Evolutionary conservation across 1,140 invertebrate species (phyloP).

Genomic region (Ectropis grisescens): DNA sequence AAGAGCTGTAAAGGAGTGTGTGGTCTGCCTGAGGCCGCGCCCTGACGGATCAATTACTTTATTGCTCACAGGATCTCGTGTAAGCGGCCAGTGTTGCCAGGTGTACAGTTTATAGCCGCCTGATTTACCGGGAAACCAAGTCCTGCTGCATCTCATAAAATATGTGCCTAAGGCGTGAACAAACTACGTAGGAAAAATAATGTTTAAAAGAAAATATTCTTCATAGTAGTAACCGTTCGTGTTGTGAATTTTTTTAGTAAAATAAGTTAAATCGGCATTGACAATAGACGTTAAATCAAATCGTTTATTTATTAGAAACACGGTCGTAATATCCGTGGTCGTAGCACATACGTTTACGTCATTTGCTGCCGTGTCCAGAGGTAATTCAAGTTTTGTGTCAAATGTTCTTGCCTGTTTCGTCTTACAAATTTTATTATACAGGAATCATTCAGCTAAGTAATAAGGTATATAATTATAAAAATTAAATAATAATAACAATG

Average conservation of each 20-base stretch:
- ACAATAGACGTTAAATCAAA: no score
- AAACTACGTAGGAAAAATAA: not conserved
- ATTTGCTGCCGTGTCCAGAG: no score
- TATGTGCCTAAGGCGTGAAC: not conserved
- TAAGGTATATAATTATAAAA: no score
- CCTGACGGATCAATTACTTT: constrained; percentile 51
- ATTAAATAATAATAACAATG: no score
- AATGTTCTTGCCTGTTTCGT: no score
- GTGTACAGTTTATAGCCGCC: not conserved
- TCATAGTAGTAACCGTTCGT: not conserved
- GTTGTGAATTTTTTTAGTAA: not conserved
- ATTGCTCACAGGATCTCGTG: constrained; percentile 8
- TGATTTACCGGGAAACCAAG: not conserved
- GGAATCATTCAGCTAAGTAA: no score
- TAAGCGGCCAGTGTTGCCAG: constrained; percentile 1
- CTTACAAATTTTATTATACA: no score
- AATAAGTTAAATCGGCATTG: no score
- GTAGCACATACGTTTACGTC: no score
- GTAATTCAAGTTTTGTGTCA: no score
- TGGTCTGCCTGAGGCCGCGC: constrained; percentile 26
- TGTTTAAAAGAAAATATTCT: not conserved
- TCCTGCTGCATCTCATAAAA: not conserved
- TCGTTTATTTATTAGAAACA: no score
- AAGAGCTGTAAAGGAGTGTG: constrained; percentile 24
- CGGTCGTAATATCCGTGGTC: no score